phyloP scores from a whole-genome alignment of 2,113 vertebrate species.

The Elgaria multicarinata region DNA sequence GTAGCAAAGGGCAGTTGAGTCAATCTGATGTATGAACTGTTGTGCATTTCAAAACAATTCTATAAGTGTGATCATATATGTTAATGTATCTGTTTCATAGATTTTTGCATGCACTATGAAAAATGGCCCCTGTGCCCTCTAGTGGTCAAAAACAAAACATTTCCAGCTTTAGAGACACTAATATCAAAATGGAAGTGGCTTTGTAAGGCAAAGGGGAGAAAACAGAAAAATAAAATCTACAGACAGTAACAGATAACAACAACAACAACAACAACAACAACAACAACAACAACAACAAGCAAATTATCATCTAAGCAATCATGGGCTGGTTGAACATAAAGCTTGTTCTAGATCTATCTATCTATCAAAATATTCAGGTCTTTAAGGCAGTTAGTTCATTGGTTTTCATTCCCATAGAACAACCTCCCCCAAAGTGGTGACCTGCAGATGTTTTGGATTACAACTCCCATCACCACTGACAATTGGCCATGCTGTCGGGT shows the following conservation, averaged over 20 bases:
- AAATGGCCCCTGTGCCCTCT: slow-evolving; percentile 71
- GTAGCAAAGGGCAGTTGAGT: not conserved
- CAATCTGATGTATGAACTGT: slow-evolving; percentile 13
- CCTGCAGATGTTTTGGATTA: no score
- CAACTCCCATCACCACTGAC: no score
- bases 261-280: no score
- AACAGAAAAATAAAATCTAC: not conserved
- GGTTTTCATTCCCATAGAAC: not conserved
- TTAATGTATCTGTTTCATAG: not conserved
- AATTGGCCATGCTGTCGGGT: no score
- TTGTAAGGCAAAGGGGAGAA: not conserved
- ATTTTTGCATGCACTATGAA: slow-evolving; percentile 27
- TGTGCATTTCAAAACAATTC: slow-evolving; percentile 15
- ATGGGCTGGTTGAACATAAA: not conserved
- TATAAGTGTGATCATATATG: not conserved
- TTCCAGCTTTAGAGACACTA: slow-evolving; percentile 43
- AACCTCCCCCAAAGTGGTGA: not conserved
- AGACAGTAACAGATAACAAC: not conserved
- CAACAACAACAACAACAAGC: no score
- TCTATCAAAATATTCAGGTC: not conserved
- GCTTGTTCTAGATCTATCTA: not conserved
- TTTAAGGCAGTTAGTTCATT: not conserved
- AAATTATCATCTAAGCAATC: not conserved
- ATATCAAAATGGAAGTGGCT: slow-evolving; percentile 48
- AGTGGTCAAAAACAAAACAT: slow-evolving; percentile 64